A percentile compares a stretch with the other conserved stretches of the same genome.
phyloP scores from a whole-genome alignment of 2,797 vertebrate species.

The Phylloscopus collybita region DNA sequence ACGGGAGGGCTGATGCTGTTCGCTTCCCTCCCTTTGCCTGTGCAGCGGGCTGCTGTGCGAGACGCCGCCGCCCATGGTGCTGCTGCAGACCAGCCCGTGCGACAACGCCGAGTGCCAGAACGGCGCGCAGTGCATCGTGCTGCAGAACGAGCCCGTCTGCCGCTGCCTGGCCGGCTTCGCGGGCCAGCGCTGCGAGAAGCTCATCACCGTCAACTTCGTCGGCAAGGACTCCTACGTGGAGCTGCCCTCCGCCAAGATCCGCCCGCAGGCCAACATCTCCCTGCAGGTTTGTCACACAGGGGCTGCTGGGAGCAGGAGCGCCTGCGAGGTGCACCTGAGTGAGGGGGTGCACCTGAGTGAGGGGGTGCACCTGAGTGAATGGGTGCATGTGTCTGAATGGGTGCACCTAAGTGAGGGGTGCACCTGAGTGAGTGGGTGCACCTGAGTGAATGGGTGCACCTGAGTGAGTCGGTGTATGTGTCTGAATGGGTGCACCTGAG shows the following conservation, averaged over 20 bases:
- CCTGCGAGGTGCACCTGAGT: rapidly evolving
- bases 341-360: too few relatives aligned
- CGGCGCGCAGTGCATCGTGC: slow-evolving; percentile 89
- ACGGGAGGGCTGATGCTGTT: not conserved
- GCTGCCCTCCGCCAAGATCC: slow-evolving; percentile 86
- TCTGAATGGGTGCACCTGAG: too few relatives aligned
- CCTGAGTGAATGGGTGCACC: too few relatives aligned
- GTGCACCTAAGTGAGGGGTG: too few relatives aligned
- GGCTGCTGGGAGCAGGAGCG: not conserved
- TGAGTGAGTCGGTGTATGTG: too few relatives aligned
- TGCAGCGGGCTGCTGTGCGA: slow-evolving; percentile 91
- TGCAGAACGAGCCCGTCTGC: slow-evolving; percentile 88
- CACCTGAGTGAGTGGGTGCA: too few relatives aligned
- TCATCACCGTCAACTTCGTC: slow-evolving; percentile 91
- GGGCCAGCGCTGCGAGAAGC: slow-evolving; percentile 91
- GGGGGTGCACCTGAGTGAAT: too few relatives aligned
- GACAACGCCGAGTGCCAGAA: slow-evolving; percentile 95
- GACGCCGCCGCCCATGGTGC: slow-evolving; percentile 93
- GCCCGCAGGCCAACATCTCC: slow-evolving; percentile 90
- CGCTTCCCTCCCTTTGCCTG: not conserved
- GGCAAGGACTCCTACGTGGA: slow-evolving; percentile 91
- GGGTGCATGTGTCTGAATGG: too few relatives aligned
- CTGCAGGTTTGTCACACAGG: slow-evolving; percentile 82
- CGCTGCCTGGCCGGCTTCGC: slow-evolving; percentile 91
- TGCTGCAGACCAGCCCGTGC: slow-evolving; percentile 95